Evolutionary conservation across 2,888 invertebrate genomes (phyloP), one percentile per base, ranked within the genome.

Genomic region (Mesoligia furuncula): DNA sequence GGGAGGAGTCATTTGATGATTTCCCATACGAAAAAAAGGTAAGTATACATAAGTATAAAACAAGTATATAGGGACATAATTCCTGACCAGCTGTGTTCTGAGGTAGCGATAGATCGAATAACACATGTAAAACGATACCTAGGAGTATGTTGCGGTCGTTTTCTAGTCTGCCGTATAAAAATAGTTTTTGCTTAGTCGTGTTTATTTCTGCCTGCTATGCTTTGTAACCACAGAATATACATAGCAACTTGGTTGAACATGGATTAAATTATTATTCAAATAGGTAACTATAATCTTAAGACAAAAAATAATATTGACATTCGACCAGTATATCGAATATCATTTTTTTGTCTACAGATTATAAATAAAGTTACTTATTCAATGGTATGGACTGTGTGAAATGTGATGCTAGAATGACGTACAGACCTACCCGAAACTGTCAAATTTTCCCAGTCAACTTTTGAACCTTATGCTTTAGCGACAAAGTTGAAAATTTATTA

Each of bases 21-120:
- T n/a, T n/a, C n/a, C n/a, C n/a, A n/a, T n/a, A n/a, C n/a, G n/a
- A n/a, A n/a, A n/a, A n/a, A n/a, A n/a, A n/a, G n/a, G n/a, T 17
- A 57, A 2, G 6, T 42, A 27, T 45, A 31, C 0, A 24, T 59
- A 54, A 3, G 4, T 59, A 69, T 31, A 65, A 48, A 48, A 31
- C 54, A 69, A 11, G 17, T 67, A 51, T 7, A 31, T 54, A 68
- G 1, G 54, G 61, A 71, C 42, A 59, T 64, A 66, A 67, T 45
- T 76, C 54, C 66, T 48, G 62, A n/a, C 69, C 85, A 80, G 77
- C 83, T 83, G 85, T 83, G 77, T 78, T 85, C 78, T 75, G 81
- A 87, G 81, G 85, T 84, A 87, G 86, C 84, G 74, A 76, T 75
- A 84, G 73, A 90, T 89, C 87, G 70, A 85, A 84, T 88, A 75